Evolutionary conservation across 2,113 vertebrate genomes (phyloP), one percentile per base, ranked within the genome.

Genomic region (Gymnobelideus leadbeateri): DNA sequence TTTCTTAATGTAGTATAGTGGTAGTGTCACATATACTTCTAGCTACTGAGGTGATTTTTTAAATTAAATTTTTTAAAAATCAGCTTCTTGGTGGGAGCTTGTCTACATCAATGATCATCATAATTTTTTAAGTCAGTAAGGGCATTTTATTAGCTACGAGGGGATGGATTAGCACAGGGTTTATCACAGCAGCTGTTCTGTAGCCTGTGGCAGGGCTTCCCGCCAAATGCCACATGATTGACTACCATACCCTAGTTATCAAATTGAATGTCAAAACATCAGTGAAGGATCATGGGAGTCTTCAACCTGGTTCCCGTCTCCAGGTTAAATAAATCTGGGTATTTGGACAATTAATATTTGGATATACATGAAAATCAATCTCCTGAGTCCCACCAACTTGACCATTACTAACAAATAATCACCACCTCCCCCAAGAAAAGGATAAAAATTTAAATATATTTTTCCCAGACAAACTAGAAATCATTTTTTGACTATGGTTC

Each of bases 191-290:
- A 37, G 57, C 52, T 47, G 92, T 2, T 51, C 25, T 23, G 14
- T 19, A 25, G 28, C 2, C 0, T 19, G 31, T 5, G 43, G 23
- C 49, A 51, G 37, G 93, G 25, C 24, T n/a, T 92, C 89, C 7
- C 0, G 0, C 21, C 47, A 61, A 19, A 0, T 16, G 8, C 24
- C 9, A 25, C 1, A 1, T 11, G 16, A n/a, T 8, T 3, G n/a
- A 16, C 49, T 1, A 8, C 14, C 61, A 23, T 0, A 0, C 28
- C 0, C 0, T 10, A 26, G 84, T 89, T 46, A 46, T 19, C 51
- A 47, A 3, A 8, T 8, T 16, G 16, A 90, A 52, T 2, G 47
- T 57, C 68, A n/a, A 51, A 25, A 3, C 0, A 16, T 47, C 47
- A 50, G 28, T 24, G 51, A 90, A 52, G 37, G 25, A 43, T 6